Evolutionary conservation across 2,888 invertebrate species (phyloP).

Genomic region (Electrophaes corylata): DNA sequence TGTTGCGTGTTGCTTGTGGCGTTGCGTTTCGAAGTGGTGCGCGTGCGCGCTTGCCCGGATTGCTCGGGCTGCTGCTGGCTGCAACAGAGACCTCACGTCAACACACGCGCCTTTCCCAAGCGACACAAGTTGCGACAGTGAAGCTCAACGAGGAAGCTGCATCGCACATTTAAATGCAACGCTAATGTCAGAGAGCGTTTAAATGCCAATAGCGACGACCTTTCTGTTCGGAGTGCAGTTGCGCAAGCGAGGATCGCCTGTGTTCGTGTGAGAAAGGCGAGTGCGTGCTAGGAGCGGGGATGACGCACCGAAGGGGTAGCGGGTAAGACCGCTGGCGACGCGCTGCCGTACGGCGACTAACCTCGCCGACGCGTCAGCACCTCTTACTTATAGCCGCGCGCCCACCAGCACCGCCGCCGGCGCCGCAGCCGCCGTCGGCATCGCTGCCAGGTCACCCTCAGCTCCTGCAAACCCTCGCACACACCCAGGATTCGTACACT

Average conservation of each 20-base stretch:
- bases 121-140: conserved; percentile 79
- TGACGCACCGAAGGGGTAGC: conserved; percentile 67
- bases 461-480: conserved; percentile 35
- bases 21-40: conserved; percentile 42
- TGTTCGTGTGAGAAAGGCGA: conserved; percentile 78
- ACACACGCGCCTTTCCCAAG: conserved; percentile 80
- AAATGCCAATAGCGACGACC: conserved; percentile 83
- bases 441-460: conserved; percentile 18
- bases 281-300: conserved; percentile 60
- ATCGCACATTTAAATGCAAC: conserved; percentile 81
- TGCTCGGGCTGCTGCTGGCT: conserved; percentile 70
- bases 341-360: conserved; percentile 82
- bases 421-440: conserved; percentile 33
- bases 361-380: conserved; percentile 76
- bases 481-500: not conserved
- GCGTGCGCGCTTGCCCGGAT: conserved; percentile 61
- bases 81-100: conserved; percentile 80
- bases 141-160: conserved; percentile 81
- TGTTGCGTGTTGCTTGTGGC: conserved; percentile 52
- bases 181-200: conserved; percentile 83
- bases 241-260: conserved; percentile 80
- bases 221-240: conserved; percentile 76
- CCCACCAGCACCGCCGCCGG: conserved; percentile 57
- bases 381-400: conserved; percentile 81
- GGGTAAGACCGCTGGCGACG: conserved; percentile 71